Percentiles rank a stretch among this genome's conserved stretches.
phyloP scores from a whole-genome alignment of 2,113 vertebrate genomes.

The Eurystomus gularis region DNA sequence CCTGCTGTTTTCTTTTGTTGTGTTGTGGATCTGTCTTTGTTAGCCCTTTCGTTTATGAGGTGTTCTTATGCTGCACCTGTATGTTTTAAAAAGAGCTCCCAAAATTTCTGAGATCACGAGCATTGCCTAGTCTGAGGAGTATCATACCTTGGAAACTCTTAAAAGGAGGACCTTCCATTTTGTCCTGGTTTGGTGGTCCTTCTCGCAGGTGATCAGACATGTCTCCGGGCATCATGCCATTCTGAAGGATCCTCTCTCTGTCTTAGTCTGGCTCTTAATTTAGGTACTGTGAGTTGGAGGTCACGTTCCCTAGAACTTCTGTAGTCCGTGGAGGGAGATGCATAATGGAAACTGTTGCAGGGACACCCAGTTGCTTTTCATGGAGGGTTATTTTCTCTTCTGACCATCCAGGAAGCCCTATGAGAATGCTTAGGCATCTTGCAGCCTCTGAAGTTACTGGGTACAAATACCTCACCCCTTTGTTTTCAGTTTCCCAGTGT shows the following conservation, averaged over 20 bases:
- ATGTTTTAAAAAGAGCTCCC: background rate
- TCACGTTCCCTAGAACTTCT: background rate
- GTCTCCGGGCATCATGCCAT: background rate
- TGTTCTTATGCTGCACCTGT: background rate
- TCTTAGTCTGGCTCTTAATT: background rate
- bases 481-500: background rate
- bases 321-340: background rate
- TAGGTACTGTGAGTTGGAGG: background rate
- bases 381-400: background rate
- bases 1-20: background rate
- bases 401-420: background rate
- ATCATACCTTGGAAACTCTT: background rate
- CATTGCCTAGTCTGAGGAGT: background rate
- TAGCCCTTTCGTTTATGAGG: background rate
- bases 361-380: background rate
- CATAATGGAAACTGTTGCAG: background rate
- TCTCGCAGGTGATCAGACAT: background rate
- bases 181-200: background rate
- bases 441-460: background rate
- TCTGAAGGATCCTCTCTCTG: background rate
- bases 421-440: background rate
- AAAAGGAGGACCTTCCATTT: background rate
- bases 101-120: background rate
- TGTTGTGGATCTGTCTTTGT: background rate
- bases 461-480: background rate